Base-by-base conservation (phyloP, 2,888 invertebrate species). In the Agriopis marginaria region DNA sequence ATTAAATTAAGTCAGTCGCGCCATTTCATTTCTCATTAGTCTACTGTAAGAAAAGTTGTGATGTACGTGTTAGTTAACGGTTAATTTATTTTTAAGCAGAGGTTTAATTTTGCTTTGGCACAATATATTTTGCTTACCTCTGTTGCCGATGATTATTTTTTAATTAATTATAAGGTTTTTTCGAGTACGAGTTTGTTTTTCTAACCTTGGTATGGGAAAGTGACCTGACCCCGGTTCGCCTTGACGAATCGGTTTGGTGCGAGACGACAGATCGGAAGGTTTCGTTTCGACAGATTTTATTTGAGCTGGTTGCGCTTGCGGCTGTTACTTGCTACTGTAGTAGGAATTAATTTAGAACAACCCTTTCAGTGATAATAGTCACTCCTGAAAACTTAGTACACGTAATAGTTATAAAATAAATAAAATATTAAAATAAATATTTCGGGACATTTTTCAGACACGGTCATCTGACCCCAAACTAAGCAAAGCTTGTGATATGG, bases 1-100 rank as follows among this genome's bases (percentile, higher is more conserved):
- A 71, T 62, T 82, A 83, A 77, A 65, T 69, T 91, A 91, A 93
- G 93, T 92, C 91, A 93, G 89, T 89, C 90, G 91, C 89, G 92
- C 93, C 94, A 93, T 93, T 87, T 91, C 89, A 89, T 83, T 86
- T 84, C 77, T 82, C 82, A 84, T 82, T 84, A 84, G 82, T 86
- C 86, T 82, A 85, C 83, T 70, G 54, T 72, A 78, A 79, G 77
- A 49, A 66, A 72, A 75, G 77, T 80, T 84, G 84, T 85, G 85
- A 85, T 85, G 79, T 78, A 70, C 78, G 72, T 75, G 75, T 71
- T 67, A 61, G 39, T 71, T 69, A 32, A 72, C 55, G 2, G 60
- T 74, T 72, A 63, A 70, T 73, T 70, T 72, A 71, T 70, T 71
- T 72, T 70, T 63, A 59, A 50, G 50, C 65, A 66, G 75, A 74